Conservation (phyloP, 2,113 vertebrate genomes). For the Trogon melanurus region DNA sequence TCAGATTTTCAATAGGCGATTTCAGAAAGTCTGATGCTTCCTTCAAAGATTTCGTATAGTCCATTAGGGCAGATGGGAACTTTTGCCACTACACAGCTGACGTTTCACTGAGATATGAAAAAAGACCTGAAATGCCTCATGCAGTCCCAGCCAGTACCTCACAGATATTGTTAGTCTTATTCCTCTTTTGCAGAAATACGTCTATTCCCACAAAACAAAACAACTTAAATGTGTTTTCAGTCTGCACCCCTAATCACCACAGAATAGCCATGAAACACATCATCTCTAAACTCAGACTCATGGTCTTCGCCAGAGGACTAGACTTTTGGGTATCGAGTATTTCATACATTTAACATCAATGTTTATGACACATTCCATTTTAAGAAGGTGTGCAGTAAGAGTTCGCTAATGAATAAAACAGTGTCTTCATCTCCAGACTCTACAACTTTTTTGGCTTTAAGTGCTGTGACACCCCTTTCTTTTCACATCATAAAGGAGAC, state of each 20-base stretch:
- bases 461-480: not conserved
- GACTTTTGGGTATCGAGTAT: not conserved
- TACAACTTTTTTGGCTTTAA: not conserved
- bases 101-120: not conserved
- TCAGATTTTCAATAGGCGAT: not conserved
- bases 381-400: not conserved
- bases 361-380: not conserved
- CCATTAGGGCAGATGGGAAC: not conserved
- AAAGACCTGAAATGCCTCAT: not conserved
- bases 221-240: not conserved
- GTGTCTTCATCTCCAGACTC: not conserved
- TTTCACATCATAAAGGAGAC: not conserved
- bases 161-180: not conserved
- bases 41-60: not conserved
- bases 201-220: not conserved
- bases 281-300: not conserved
- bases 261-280: not conserved
- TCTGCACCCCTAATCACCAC: not conserved
- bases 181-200: not conserved
- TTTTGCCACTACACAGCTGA: not conserved
- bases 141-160: not conserved
- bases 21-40: not conserved
- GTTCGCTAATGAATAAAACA: conserved; percentile 37
- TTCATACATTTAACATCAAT: not conserved
- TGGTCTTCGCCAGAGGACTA: not conserved